A percentile compares a stretch with the other conserved stretches of the same genome.
Evolutionary conservation across 2,113 vertebrate genomes (phyloP).

Genomic region (Ammospiza nelsoni): DNA sequence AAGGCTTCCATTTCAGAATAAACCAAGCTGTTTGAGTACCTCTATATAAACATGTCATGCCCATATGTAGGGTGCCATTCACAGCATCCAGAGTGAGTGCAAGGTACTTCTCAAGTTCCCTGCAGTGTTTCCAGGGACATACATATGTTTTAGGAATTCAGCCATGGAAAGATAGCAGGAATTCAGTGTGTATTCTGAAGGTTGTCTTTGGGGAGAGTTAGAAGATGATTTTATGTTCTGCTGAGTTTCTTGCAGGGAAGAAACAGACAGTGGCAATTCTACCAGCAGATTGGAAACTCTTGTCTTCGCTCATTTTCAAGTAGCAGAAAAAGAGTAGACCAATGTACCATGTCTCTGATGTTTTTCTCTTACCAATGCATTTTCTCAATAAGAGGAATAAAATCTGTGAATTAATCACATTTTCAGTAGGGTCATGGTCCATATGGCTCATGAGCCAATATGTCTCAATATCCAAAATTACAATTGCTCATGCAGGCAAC

Average conservation of each 20-base stretch:
- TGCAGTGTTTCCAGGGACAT: background rate
- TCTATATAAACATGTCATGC: background rate
- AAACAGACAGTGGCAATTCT: background rate
- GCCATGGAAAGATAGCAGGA: background rate
- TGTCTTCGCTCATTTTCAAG: background rate
- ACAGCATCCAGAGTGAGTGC: background rate
- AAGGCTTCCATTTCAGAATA: background rate
- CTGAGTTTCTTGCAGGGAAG: background rate
- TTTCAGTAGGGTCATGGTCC: background rate
- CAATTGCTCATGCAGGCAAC: background rate
- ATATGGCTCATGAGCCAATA: background rate
- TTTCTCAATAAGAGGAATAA: background rate
- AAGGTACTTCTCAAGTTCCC: background rate
- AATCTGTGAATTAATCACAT: background rate
- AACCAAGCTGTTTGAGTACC: background rate
- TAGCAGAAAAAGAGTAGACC: background rate
- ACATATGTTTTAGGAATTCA: background rate
- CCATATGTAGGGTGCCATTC: background rate
- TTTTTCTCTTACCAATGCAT: background rate
- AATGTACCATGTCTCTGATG: background rate
- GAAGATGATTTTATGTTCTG: background rate
- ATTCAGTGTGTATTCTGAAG: background rate
- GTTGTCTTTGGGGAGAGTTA: background rate
- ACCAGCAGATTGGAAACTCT: background rate
- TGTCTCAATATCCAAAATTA: background rate